Percentiles rank a stretch among this genome's conserved stretches.
Conservation (phyloP, 2,888 invertebrate species). For the Macaria liturata region DNA sequence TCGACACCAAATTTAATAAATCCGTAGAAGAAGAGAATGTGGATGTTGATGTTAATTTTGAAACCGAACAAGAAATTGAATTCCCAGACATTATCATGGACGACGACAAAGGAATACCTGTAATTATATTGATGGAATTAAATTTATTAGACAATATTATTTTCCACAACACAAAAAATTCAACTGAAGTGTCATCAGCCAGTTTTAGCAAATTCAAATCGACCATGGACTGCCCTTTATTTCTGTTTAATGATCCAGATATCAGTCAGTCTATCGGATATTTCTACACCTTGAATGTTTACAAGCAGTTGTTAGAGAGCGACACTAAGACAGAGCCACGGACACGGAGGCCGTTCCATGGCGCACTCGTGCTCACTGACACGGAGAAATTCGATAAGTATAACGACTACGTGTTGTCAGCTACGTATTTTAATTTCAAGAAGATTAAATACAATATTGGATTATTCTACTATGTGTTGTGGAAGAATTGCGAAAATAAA, state of each 20-base stretch:
- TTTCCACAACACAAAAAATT: slow-evolving; percentile 33
- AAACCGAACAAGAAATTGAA: slow-evolving; percentile 46
- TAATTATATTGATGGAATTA: slow-evolving; percentile 42
- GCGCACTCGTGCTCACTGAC: slow-evolving; percentile 49
- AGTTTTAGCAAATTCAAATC: slow-evolving; percentile 49
- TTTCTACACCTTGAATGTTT: slow-evolving; percentile 52
- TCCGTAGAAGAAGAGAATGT: slow-evolving; percentile 40
- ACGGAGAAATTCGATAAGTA: slow-evolving; percentile 50
- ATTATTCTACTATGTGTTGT: slow-evolving; percentile 50
- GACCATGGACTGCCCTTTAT: slow-evolving; percentile 48
- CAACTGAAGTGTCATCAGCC: slow-evolving; percentile 26
- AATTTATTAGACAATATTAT: slow-evolving; percentile 49
- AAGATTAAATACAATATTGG: slow-evolving; percentile 49
- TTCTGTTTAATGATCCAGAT: slow-evolving; percentile 45
- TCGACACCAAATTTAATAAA: slow-evolving; percentile 35
- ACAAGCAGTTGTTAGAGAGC: slow-evolving; percentile 44
- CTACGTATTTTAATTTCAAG: slow-evolving; percentile 50
- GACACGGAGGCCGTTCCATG: slow-evolving; percentile 46
- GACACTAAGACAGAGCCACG: slow-evolving; percentile 46
- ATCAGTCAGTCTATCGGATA: slow-evolving; percentile 50
- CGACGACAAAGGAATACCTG: slow-evolving; percentile 53
- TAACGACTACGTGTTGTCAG: slow-evolving; percentile 53
- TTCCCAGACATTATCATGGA: slow-evolving; percentile 54
- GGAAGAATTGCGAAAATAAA: slow-evolving; percentile 54
- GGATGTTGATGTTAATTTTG: slow-evolving; percentile 39